A percentile compares a stretch with the other conserved stretches of the same genome.
These are phyloP conservation scores for Scotopteryx bipunctaria DNA, from an alignment of 2,888 invertebrate genomes.

Conservation along the genomic window DNA sequence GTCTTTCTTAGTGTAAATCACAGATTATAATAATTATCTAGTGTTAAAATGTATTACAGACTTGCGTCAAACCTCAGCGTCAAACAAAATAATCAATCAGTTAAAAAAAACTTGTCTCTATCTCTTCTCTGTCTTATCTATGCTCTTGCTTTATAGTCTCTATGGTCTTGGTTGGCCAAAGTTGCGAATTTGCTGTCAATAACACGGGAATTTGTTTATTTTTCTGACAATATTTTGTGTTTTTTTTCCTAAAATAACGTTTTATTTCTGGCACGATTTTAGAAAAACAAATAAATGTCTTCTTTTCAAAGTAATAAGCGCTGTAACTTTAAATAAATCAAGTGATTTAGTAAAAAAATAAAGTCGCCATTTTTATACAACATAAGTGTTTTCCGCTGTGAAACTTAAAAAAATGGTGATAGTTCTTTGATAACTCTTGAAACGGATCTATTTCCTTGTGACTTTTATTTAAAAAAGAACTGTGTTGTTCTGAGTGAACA, in stretches of 20 bases:
- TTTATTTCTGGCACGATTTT: slow-evolving; percentile 4
- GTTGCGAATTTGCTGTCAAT: slow-evolving; percentile 31
- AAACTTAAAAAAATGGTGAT: slow-evolving; percentile 44
- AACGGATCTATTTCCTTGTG: slow-evolving; percentile 30
- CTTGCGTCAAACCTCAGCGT: neutral
- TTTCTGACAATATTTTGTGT: slow-evolving; percentile 15
- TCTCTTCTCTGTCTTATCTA: too few species aligned
- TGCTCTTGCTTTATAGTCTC: too few species aligned
- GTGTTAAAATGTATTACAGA: too few species aligned
- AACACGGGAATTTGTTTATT: slow-evolving; percentile 27
- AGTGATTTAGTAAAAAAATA: slow-evolving; percentile 35
- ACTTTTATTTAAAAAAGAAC: slow-evolving; percentile 20
- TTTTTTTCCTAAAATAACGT: slow-evolving; percentile 4
- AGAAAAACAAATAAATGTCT: neutral
- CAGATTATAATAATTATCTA: too few species aligned
- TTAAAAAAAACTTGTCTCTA: too few species aligned
- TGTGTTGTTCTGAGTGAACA: slow-evolving; percentile 29
- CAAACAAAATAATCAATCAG: neutral
- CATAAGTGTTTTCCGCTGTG: slow-evolving; percentile 44
- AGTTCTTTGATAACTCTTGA: slow-evolving; percentile 23
- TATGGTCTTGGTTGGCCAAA: too few species aligned
- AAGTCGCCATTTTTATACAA: slow-evolving; percentile 58
- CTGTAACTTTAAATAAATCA: too few species aligned
- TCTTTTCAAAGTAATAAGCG: neutral
- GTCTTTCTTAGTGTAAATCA: too few species aligned